Evolutionary conservation across 2,113 vertebrate genomes (phyloP), one percentile per base, ranked within the genome.

Genomic region (Ascaphus truei): DNA sequence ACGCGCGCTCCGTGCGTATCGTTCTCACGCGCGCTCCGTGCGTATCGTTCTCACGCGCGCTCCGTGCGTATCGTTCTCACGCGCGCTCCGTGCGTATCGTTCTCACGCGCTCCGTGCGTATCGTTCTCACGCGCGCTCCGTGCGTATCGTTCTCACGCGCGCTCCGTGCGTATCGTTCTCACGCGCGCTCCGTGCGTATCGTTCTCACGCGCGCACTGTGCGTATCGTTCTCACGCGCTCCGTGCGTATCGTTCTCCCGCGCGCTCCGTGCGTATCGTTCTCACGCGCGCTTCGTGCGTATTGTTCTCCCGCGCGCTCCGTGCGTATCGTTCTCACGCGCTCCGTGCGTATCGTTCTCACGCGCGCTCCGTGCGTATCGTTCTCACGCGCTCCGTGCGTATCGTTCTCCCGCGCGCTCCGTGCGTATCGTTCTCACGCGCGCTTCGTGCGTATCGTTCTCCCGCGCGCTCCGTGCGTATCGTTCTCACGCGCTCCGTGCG

Each of bases 51-150:
- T 22, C 7, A 60, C 23, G 37, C 56, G 18, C 47, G 31, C 48
- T 60, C 67, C 41, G 67, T 41, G 67, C 56, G 61, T 71, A 71
- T 71, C 67, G 61, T 71, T 71, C 61, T 52, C 67, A 61, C 67
- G 26, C 67, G 47, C 50, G n/a, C n/a, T n/a, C n/a, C n/a, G n/a
- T n/a, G n/a, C n/a, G n/a, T n/a, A n/a, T 71, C 56, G 60, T 52
- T 22, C 7, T 51, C 23, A 50, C 56, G 18, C 47, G 31, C 48
- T 60, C 67, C 41, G 67, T 41, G 67, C 56, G 61, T 71, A 71
- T 71, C 67, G 61, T 71, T 71, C 61, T 52, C 67, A 61, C 67
- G 26, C 67, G 47, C 50, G n/a, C n/a, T n/a, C n/a, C n/a, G n/a
- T n/a, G n/a, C n/a, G n/a, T n/a, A n/a, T 71, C 56, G 60, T 52